A percentile compares a stretch with the other conserved stretches of the same genome.
phyloP scores from a whole-genome alignment of 2,113 vertebrate species.

The Tautogolabrus adspersus region DNA sequence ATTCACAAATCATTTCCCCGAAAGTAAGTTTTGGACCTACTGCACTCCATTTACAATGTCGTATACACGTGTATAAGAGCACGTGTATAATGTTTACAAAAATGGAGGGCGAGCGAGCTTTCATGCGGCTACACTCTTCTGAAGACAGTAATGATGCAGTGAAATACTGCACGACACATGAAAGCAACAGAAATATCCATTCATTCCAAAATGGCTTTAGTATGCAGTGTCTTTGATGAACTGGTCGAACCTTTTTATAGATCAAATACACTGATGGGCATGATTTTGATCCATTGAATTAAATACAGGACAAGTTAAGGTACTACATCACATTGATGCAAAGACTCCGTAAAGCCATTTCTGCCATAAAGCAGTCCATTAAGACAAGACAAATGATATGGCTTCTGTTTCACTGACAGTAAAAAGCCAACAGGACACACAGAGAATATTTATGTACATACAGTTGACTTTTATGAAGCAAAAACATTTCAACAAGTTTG shows the following conservation, averaged over 20 bases:
- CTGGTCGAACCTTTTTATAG: slow-evolving; percentile 18
- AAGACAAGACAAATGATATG: not conserved
- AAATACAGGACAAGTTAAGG: slow-evolving; percentile 9
- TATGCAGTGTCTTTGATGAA: slow-evolving; percentile 18
- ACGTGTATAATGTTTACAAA: slow-evolving; percentile 49
- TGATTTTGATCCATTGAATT: slow-evolving; percentile 9
- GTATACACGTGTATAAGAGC: slow-evolving; percentile 11
- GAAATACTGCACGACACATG: not conserved
- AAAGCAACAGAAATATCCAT: not conserved
- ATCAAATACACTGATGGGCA: not conserved
- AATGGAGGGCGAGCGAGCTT: not conserved
- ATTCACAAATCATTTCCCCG: slow-evolving; percentile 58
- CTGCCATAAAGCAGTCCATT: not conserved
- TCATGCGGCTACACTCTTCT: slow-evolving; percentile 2
- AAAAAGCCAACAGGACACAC: not conserved
- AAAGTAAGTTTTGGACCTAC: slow-evolving; percentile 37
- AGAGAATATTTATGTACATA: not conserved
- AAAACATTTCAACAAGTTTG: slow-evolving; percentile 19
- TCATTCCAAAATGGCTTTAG: slow-evolving; percentile 2
- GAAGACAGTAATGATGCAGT: slow-evolving; percentile 6
- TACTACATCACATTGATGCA: slow-evolving; percentile 52
- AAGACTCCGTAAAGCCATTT: slow-evolving; percentile 3
- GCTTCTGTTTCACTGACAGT: not conserved
- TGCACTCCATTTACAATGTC: slow-evolving; percentile 14
- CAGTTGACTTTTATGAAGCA: slow-evolving; percentile 19